phyloP scores from a whole-genome alignment of 2,113 vertebrate genomes.

The Oreotrochilus melanogaster region DNA sequence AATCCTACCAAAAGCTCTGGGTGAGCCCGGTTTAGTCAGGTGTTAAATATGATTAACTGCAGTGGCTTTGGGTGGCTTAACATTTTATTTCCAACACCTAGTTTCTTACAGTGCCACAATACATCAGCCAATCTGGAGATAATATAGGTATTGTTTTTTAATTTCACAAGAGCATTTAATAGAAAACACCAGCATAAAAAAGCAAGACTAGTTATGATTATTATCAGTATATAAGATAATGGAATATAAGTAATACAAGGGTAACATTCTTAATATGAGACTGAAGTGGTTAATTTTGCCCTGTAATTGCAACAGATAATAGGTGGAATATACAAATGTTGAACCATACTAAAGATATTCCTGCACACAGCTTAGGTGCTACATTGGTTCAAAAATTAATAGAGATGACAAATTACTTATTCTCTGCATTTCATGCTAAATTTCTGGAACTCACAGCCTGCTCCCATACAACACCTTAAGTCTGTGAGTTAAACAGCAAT shows the following conservation, averaged over 20 bases:
- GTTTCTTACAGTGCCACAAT: not conserved
- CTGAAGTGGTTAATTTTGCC: not conserved
- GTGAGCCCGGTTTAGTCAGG: constrained; percentile 8
- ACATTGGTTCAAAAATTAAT: not conserved
- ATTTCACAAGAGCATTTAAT: not conserved
- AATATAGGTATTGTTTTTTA: not conserved
- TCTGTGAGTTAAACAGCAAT: accelerated
- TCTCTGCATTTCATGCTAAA: not conserved
- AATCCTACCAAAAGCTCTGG: not conserved
- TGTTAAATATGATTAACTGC: constrained; percentile 45
- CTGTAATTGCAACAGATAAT: not conserved
- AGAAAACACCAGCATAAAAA: not conserved
- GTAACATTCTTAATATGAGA: not conserved
- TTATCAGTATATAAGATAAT: not conserved
- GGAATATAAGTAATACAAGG: not conserved
- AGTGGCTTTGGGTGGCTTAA: constrained; percentile 24
- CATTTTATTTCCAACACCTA: constrained; percentile 23
- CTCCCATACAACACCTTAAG: not conserved
- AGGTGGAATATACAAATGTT: not conserved
- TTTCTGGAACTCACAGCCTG: not conserved
- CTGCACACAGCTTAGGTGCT: not conserved
- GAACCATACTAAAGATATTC: not conserved
- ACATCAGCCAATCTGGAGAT: not conserved
- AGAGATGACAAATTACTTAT: not conserved
- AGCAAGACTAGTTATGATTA: not conserved